A percentile compares a stretch with the other conserved stretches of the same genome.
Evolutionary conservation across 2,113 vertebrate genomes (phyloP).

Genomic region (Bubo blakistoni): DNA sequence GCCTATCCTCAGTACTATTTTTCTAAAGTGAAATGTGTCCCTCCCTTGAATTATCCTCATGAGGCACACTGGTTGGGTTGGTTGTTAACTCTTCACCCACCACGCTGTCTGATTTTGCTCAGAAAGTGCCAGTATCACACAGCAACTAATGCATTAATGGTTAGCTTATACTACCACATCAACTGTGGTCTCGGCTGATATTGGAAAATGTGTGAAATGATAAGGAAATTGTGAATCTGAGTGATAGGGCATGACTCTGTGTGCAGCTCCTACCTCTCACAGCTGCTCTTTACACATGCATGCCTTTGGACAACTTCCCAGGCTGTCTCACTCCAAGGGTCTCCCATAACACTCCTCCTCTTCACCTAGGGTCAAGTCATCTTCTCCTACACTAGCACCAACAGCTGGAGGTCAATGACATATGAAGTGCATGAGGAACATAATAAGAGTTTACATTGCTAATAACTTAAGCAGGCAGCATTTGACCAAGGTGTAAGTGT

Average conservation of each 20-base stretch:
- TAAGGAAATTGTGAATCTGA: slow-evolving; percentile 35
- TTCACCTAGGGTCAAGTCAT: not conserved
- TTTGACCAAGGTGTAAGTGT: not conserved
- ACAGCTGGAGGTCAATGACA: slow-evolving; percentile 56
- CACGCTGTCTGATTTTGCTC: accelerated
- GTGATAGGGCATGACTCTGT: not conserved
- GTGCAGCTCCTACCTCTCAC: not conserved
- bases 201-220: not conserved
- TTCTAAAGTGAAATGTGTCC: not conserved
- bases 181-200: not conserved
- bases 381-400: not conserved
- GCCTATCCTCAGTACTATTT: not conserved
- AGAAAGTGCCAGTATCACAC: not conserved
- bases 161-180: not conserved
- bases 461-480: slow-evolving; percentile 46
- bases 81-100: not conserved
- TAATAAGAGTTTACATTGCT: slow-evolving; percentile 57
- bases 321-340: not conserved
- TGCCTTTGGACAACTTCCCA: slow-evolving; percentile 43
- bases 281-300: not conserved
- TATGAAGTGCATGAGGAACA: slow-evolving; percentile 8
- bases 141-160: not conserved
- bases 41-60: not conserved
- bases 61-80: not conserved
- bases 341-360: not conserved